Base-by-base conservation (phyloP, 2,113 vertebrate species). In the Alosa alosa region DNA sequence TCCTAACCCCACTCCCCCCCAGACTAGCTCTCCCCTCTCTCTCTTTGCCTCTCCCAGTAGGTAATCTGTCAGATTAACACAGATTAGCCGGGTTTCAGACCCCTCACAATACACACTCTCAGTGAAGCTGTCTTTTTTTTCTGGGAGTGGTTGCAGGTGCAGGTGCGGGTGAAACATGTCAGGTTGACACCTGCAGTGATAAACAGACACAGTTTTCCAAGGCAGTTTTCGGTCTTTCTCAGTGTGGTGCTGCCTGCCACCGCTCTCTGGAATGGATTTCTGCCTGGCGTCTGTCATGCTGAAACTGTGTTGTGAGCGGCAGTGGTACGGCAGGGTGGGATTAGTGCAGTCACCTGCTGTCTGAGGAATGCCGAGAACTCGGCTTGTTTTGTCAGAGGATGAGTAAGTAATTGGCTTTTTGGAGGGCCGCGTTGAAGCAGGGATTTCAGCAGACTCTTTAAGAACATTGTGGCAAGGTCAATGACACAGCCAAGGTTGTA, bases 81-180 rank as follows among this genome's bases (percentile, higher is more conserved):
- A 91, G 92, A 93, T 94, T 92, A 93, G 81, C 88, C 64, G 85
- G 85, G 85, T 90, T 83, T 41, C 20, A 72, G 64, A 36, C 64
- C 64, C 64, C 64, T 49, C 64, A 25, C 64, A 72, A 72, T 7
- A 72, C 8, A 36, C 64, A 72, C 64, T 72, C 64, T 72, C 25
- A 15, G 25, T 72, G 22, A 36, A 36, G 4, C 45, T 36, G 60
- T 49, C 60, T 47, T 82, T 68, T 83, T 44, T 44, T 44, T 44
- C 82, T 46, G 78, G 50, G 11, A 57, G 6, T 18, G 52, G 15
- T 18, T 18, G 57, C 22, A 64, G 57, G 6, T n/a, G 52, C 52
- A 57, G 18, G 15, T 7, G 22, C 1, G 57, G 57, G 57, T 64
- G n/a, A 64, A n/a, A n/a, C 5, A 64, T 25, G 20, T 64, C 20